Base-by-base conservation (phyloP, 1,140 invertebrate genomes). In the Penaeus japonicus region DNA sequence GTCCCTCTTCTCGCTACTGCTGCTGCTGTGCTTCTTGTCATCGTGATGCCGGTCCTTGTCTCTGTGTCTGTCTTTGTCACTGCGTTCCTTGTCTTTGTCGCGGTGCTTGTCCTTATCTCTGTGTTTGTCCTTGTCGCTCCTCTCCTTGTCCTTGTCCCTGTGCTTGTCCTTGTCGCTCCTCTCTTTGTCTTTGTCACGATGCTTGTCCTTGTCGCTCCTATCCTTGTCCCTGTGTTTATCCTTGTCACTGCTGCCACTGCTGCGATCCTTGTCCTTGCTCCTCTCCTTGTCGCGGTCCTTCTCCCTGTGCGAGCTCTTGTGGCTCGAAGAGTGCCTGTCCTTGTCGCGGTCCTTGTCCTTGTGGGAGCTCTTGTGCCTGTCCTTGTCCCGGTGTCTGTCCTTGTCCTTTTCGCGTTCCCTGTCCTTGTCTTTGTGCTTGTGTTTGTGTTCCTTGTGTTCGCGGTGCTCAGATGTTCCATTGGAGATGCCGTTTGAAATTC, bases 141-240 rank as follows among this genome's bases (percentile, higher is more conserved):
- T 89, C 7, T 94, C 92, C 88, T 93, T 94, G 85, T 94, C 94
- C 89, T 93, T 94, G 78, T 94, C 93, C 89, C 93, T 93, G 35
- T 92, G 92, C 73, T 91, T 91, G 5, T 89, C 90, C 54, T 89
- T 89, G 22, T 89, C 84, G 20, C 79, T 87, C 22, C 89, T 84
- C 30, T 89, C 88, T 32, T 89, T 90, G 83, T 90, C 84, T n/a
- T 89, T 83, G 15, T 82, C 77, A 15, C 32, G 82, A 55, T 89
- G 73, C 91, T 92, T 92, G 90, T 92, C 93, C 84, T 91, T 93
- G 27, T 93, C 87, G 32, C 85, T 90, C 62, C 92, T 93, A 55
- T 92, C 59, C 30, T 93, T 91, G 90, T 92, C 91, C 77, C 91
- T 92, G 35, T 92, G 90, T 82, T 91, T 91, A 27, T 95, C 95